phyloP scores from a whole-genome alignment of 1,140 invertebrate genomes.

The Anoplolepis gracilipes region DNA sequence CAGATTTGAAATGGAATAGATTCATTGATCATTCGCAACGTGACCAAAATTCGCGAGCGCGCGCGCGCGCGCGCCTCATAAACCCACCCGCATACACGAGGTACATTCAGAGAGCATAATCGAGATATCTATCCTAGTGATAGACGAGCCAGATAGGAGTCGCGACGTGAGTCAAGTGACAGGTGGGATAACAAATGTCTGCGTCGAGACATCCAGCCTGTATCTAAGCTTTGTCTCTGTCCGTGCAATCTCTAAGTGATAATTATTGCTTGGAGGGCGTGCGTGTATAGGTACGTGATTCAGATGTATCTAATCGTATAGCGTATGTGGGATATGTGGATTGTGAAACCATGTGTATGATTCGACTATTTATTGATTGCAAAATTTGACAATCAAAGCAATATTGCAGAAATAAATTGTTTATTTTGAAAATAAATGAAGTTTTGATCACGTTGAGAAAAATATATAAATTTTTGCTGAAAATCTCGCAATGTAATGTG shows the following conservation, averaged over 20 bases:
- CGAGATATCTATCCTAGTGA: conserved; percentile 73
- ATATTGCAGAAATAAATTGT: neutral
- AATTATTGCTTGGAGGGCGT: conserved; percentile 52
- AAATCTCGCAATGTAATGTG: neutral
- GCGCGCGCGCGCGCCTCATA: conserved; percentile 39
- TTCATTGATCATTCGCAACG: conserved; percentile 56
- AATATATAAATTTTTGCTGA: neutral
- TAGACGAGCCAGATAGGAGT: conserved; percentile 69
- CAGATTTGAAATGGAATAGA: conserved; percentile 58
- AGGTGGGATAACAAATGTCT: conserved; percentile 72
- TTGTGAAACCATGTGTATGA: neutral
- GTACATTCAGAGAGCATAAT: conserved; percentile 67
- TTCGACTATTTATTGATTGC: neutral
- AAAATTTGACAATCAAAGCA: neutral
- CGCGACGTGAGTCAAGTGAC: conserved; percentile 70
- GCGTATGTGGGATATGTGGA: neutral
- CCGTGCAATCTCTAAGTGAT: conserved; percentile 61
- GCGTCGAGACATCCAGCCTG: conserved; percentile 63
- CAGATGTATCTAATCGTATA: conserved; percentile 19
- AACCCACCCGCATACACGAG: conserved; percentile 42
- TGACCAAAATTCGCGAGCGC: conserved; percentile 44
- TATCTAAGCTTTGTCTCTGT: conserved; percentile 68
- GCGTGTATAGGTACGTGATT: conserved; percentile 33
- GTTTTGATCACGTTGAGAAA: neutral
- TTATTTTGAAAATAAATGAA: neutral